phyloP scores from a whole-genome alignment of 2,797 vertebrate genomes.

The Pangasius krempfi region DNA sequence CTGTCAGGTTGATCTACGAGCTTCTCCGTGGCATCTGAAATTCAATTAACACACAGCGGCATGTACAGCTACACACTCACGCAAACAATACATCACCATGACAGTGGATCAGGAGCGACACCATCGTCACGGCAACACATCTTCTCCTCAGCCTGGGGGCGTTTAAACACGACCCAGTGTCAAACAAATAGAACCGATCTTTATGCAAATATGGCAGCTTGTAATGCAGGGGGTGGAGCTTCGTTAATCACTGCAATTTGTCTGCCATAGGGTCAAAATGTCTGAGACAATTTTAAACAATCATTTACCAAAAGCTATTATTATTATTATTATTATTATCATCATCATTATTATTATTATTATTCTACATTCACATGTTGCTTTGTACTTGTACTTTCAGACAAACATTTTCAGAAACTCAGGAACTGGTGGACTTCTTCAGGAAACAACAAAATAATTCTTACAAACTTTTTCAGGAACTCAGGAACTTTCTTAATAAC shows the following conservation, averaged over 20 bases:
- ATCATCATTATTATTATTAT: background rate
- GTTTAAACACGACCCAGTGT: background rate
- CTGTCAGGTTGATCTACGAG: constrained; percentile 60
- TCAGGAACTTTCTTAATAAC: background rate
- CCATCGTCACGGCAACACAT: background rate
- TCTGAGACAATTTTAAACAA: background rate
- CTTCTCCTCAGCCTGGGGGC: background rate
- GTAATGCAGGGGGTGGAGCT: background rate
- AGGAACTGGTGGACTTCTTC: background rate
- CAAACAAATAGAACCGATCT: background rate
- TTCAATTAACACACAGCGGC: constrained; percentile 57
- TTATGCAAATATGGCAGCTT: background rate
- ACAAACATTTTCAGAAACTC: background rate
- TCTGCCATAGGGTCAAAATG: background rate
- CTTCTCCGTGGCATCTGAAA: constrained; percentile 54
- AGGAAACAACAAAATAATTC: background rate
- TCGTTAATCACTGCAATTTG: background rate
- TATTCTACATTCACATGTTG: background rate
- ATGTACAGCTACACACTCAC: constrained; percentile 46
- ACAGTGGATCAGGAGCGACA: constrained; percentile 34
- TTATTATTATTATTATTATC: background rate
- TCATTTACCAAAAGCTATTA: background rate
- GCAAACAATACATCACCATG: constrained; percentile 58
- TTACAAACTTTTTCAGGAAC: background rate
- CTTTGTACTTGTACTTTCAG: background rate